A percentile compares a stretch with the other conserved stretches of the same genome.
Conservation (phyloP, 2,113 vertebrate species). For the Notothenia coriiceps region DNA sequence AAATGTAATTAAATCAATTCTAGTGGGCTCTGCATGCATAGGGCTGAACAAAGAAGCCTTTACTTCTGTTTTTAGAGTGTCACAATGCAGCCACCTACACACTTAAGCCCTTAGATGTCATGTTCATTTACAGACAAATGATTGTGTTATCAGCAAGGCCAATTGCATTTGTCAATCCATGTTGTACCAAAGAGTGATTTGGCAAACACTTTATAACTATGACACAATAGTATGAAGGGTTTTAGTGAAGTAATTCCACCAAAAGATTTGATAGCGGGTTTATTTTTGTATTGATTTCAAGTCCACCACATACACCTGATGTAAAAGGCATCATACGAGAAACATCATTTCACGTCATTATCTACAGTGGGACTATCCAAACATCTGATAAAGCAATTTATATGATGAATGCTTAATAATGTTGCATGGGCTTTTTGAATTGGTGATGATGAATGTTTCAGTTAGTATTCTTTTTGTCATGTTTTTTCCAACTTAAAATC, state of each 20-base stretch:
- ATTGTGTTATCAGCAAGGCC: not conserved
- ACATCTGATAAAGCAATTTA: no score
- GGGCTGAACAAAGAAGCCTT: not conserved
- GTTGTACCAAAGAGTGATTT: not conserved
- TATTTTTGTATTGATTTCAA: not conserved
- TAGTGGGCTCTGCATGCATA: not conserved
- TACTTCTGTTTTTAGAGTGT: not conserved
- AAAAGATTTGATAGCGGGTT: not conserved
- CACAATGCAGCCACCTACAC: not conserved
- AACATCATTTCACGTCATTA: no score
- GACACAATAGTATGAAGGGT: not conserved
- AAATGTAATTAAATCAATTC: not conserved
- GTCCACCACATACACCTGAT: not conserved
- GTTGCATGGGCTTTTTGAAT: no score
- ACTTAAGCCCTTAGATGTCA: conserved; percentile 7
- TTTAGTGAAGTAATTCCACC: not conserved
- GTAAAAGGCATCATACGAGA: no score
- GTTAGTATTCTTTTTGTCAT: no score
- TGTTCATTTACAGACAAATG: not conserved
- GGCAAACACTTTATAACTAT: not conserved
- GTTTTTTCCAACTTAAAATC: no score
- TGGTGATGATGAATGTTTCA: no score
- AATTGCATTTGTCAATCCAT: not conserved
- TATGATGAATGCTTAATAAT: no score
- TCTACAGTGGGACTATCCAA: no score